Evolutionary conservation across 2,888 invertebrate species (phyloP), one percentile per base, ranked within the genome.

Genomic region (Chloroclysta siterata): DNA sequence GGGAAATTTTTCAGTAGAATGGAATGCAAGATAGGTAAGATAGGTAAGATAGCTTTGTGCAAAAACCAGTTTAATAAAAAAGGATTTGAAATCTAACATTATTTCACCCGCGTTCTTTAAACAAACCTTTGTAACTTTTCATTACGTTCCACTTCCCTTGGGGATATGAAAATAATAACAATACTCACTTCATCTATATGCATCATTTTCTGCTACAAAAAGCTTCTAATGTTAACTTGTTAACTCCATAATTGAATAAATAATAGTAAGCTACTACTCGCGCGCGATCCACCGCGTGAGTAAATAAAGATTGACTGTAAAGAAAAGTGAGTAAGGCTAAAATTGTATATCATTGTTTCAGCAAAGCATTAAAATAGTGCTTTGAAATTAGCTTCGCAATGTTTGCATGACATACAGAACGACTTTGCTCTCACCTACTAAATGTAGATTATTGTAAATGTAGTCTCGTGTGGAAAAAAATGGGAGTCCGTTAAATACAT

Each of bases 401-500:
- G n/a, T 29, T 14, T 36, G 7, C 5, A 11, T n/a, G 15, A 51
- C 15, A 53, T 22, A 53, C 47, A 54, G 42, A 48, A 33, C 17
- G 33, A 17, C n/a, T 46, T 41, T 5, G n/a, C 47, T 14, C 10
- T 14, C 17, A 47, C n/a, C 46, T 17, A 47, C 56, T 46, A 53
- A 44, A 63, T 57, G 53, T 63, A 63, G 53, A 63, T 56, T 56
- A 48, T 48, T 48, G 29, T 50, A 50, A 51, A 51, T 51, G 51
- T 57, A 65, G 44, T 64, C 57, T 47, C 47, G 52, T 48, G 42
- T 61, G 55, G 28, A 58, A 71, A 76, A 33, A 75, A 72, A 70
- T 71, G 65, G 66, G 61, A 74, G 74, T 76, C 68, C 62, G 76
- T 72, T 81, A 78, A 82, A 81, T 75, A 83, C 75, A 79, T 82